Evolutionary conservation across 2,113 vertebrate species (phyloP).

Genomic region (Rhizomys pruinosus): DNA sequence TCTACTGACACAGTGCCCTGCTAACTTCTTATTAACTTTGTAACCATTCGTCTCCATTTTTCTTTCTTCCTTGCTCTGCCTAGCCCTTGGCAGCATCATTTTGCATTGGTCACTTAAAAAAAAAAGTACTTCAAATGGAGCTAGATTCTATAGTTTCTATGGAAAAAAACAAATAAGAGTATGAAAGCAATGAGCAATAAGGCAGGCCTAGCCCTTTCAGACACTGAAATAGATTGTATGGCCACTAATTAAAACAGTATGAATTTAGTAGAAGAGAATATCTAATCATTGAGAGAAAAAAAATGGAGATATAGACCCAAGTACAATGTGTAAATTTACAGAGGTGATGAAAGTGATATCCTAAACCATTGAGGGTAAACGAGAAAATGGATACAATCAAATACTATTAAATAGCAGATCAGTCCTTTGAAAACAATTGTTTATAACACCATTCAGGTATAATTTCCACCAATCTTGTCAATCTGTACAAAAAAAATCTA

Average conservation of each 20-base stretch:
- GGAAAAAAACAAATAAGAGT: background rate
- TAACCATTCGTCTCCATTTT: no score
- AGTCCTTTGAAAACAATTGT: conserved; percentile 27
- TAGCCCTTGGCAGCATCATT: no score
- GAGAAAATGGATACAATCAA: background rate
- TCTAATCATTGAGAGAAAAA: background rate
- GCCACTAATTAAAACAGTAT: conserved; percentile 4
- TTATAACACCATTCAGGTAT: background rate
- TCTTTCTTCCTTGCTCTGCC: no score
- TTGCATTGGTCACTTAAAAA: no score
- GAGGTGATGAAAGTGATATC: background rate
- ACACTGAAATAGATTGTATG: background rate
- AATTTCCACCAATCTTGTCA: background rate
- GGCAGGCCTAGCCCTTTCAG: background rate
- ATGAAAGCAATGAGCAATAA: background rate
- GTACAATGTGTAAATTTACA: background rate
- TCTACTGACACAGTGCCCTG: no score
- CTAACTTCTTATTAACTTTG: no score
- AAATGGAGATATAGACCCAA: background rate
- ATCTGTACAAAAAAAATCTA: background rate
- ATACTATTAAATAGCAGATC: background rate
- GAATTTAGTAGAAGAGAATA: background rate
- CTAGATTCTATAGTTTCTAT: background rate
- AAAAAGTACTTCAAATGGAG: background rate
- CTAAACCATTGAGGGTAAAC: background rate